Conservation (phyloP, 2,113 vertebrate species). For the Procavia capensis region DNA sequence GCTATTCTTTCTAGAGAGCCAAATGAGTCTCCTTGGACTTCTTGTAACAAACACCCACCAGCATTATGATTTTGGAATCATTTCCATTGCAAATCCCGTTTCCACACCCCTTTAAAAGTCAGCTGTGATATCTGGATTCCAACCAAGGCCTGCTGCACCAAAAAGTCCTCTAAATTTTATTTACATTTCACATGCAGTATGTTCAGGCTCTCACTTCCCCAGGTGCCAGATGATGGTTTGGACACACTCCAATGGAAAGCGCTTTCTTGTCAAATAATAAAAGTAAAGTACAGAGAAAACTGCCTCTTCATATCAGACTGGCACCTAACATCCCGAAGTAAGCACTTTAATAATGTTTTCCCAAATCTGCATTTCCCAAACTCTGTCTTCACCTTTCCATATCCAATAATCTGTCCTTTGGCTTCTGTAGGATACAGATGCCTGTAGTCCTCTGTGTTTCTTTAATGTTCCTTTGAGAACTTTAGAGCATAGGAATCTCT, state of each 20-base stretch:
- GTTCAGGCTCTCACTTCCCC: slow-evolving; percentile 71
- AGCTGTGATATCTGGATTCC: slow-evolving; percentile 77
- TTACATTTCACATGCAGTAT: slow-evolving; percentile 76
- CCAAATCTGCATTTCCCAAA: neutral
- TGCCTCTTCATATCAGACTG: slow-evolving; percentile 42
- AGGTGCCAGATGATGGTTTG: slow-evolving; percentile 82
- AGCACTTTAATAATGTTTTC: slow-evolving; percentile 52
- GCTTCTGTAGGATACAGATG: neutral
- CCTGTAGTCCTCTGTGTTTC: neutral
- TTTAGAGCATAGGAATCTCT: neutral
- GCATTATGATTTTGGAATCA: slow-evolving; percentile 70
- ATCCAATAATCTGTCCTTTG: neutral
- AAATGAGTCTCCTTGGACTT: slow-evolving; percentile 62
- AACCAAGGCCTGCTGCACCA: slow-evolving; percentile 69
- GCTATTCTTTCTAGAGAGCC: slow-evolving; percentile 64
- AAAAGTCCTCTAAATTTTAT: slow-evolving; percentile 79
- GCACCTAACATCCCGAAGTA: slow-evolving; percentile 5
- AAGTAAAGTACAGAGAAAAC: slow-evolving; percentile 66
- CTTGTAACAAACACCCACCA: slow-evolving; percentile 57
- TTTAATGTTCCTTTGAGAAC: slow-evolving; percentile 14
- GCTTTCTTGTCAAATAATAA: slow-evolving; percentile 76
- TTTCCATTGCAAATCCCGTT: slow-evolving; percentile 72
- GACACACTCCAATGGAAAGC: slow-evolving; percentile 76
- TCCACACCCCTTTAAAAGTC: slow-evolving; percentile 72
- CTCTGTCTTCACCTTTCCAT: neutral